A percentile compares a stretch with the other conserved stretches of the same genome.
Evolutionary conservation across 2,113 vertebrate genomes (phyloP).

Genomic region (Natator depressus): DNA sequence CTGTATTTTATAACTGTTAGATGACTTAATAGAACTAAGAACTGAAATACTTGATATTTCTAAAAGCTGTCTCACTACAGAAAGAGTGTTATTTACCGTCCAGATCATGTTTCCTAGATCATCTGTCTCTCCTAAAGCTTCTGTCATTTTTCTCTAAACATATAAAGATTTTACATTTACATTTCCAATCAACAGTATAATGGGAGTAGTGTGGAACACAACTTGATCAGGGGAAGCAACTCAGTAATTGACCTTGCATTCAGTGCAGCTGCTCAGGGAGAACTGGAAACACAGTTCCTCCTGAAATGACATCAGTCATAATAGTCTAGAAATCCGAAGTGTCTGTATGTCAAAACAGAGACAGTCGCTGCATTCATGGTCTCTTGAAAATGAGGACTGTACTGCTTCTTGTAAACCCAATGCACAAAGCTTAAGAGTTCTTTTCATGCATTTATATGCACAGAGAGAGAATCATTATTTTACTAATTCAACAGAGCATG

Average conservation of each 20-base stretch:
- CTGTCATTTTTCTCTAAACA: slow-evolving; percentile 11
- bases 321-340: slow-evolving; percentile 36
- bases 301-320: slow-evolving; percentile 39
- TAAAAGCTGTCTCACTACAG: neutral
- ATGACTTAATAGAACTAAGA: neutral
- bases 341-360: neutral
- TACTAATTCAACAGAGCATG: fast-evolving
- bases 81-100: neutral
- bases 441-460: neutral
- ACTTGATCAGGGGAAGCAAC: neutral
- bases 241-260: neutral
- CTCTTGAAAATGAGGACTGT: neutral
- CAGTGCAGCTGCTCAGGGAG: neutral
- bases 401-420: neutral
- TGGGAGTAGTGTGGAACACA: neutral
- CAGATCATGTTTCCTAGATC: neutral
- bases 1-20: neutral
- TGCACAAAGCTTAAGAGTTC: neutral
- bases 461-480: neutral
- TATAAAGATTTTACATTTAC: neutral
- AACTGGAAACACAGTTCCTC: slow-evolving; percentile 51
- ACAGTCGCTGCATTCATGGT: neutral
- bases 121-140: neutral
- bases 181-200: slow-evolving; percentile 31
- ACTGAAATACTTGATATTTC: slow-evolving; percentile 28